A percentile compares a stretch with the other conserved stretches of the same genome.
Conservation (phyloP, 2,888 invertebrate genomes). For the Operophtera brumata region DNA sequence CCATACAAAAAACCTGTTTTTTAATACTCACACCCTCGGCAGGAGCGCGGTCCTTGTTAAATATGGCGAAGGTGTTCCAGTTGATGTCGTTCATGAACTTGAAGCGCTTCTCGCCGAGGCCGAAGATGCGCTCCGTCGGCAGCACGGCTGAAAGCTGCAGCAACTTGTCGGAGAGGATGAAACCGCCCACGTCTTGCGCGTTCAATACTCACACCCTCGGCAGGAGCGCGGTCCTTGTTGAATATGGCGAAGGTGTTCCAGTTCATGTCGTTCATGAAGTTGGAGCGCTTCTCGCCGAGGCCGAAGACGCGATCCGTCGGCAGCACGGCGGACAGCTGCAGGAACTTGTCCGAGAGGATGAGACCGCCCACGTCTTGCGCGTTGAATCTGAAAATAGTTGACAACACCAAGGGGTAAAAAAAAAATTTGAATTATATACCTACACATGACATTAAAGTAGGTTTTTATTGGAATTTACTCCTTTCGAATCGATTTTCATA, state of each 20-base stretch:
- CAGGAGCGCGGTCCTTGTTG: constrained; percentile 84
- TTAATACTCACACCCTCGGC: constrained; percentile 81
- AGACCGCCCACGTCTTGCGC: constrained; percentile 84
- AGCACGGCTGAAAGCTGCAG: constrained; percentile 84
- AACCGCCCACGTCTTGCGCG: constrained; percentile 77
- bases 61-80: constrained; percentile 86
- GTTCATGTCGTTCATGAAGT: constrained; percentile 81
- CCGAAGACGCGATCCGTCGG: constrained; percentile 86
- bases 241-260: constrained; percentile 87
- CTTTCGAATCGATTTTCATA: too few relatives aligned
- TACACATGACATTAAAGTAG: too few relatives aligned
- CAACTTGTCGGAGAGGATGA: constrained; percentile 88
- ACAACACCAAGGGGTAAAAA: too few relatives aligned
- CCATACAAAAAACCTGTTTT: too few relatives aligned
- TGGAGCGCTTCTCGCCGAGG: constrained; percentile 85
- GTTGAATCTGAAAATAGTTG: constrained; percentile 81
- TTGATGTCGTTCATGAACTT: constrained; percentile 82
- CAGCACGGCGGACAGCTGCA: constrained; percentile 83
- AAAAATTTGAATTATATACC: too few relatives aligned
- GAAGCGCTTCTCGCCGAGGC: constrained; percentile 86
- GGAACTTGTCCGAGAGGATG: constrained; percentile 87
- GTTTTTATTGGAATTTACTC: too few relatives aligned
- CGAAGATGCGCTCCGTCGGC: constrained; percentile 84
- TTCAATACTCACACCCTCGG: constrained; percentile 80
- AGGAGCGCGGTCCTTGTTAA: constrained; percentile 85